Evolutionary conservation across 2,888 invertebrate species (phyloP), one percentile per base, ranked within the genome.

Genomic region (Torymus auratus): DNA sequence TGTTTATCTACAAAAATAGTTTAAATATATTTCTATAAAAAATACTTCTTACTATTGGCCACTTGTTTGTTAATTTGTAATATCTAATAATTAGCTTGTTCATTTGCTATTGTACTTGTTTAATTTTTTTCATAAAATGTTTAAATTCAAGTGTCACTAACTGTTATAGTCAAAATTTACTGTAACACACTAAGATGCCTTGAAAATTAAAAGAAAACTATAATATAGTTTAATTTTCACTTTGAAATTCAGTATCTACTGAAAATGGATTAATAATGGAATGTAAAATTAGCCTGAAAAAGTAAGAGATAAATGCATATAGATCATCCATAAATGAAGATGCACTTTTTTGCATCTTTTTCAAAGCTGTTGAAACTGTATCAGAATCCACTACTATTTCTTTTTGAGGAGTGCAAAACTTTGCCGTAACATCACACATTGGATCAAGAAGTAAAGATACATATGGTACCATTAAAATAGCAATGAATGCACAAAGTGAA

Each of bases 321-420:
- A 81, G 17, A 78, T 81, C 81, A 15, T 81, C 78, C 41, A 81
- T 41, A 15, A 78, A 81, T 20, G 78, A 78, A 10, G 78, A 81
- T 67, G 81, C 64, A 60, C 81, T 81, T 28, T 81, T 81, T 61
- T 81, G 81, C 81, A 81, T 78, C 50, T 81, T 81, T 58, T 68
- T 81, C 1, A 81, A 61, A 50, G 61, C 81, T 3, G 61, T 70
- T 23, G 81, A 52, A n/a, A 81, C 56, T 17, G 81, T 78, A 58
- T 81, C 81, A 3, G 78, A 60, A 70, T 81, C 81, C 58, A 78
- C 64, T 15, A 81, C 74, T 14, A 81, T 50, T n/a, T 81, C 81
- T 14, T 81, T 81, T 17, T 73, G 78, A 12, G 81, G 81, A 17
- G 74, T 67, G 23, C 81, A 81, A 65, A 81, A 78, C 23, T 81